Conservation (phyloP, 1,140 invertebrate species). For the Lepidurus arcticus region DNA sequence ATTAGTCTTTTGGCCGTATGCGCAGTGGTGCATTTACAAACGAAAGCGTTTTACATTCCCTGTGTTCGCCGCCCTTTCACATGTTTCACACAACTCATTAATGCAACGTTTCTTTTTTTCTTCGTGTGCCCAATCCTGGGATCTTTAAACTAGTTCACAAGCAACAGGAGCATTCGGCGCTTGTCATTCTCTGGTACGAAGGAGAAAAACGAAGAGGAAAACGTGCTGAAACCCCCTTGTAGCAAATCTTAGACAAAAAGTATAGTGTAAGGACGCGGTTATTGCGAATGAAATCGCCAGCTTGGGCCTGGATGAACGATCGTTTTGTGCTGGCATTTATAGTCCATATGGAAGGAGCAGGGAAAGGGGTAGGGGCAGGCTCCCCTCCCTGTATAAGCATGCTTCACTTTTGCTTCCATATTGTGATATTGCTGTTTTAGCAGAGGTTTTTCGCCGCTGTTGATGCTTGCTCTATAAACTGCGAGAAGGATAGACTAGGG, state of each 20-base stretch:
- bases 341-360: background rate
- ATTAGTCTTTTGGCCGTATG: background rate
- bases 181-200: too few species aligned
- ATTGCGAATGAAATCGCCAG: background rate
- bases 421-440: slow-evolving; percentile 8
- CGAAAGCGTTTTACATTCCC: background rate
- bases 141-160: too few species aligned
- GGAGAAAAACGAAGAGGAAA: too few species aligned
- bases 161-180: too few species aligned
- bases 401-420: background rate
- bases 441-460: background rate
- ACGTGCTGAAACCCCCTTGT: too few species aligned
- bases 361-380: background rate
- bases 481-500: background rate
- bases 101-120: too few species aligned
- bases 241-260: too few species aligned
- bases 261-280: background rate
- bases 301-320: background rate
- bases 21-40: background rate
- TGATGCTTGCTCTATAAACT: background rate
- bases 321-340: background rate
- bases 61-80: too few species aligned
- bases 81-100: too few species aligned
- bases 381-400: background rate
- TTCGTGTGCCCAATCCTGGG: too few species aligned